These are phyloP conservation scores for Falco columbarius DNA, from an alignment of 2,797 vertebrate genomes.

Conservation along the genomic window DNA sequence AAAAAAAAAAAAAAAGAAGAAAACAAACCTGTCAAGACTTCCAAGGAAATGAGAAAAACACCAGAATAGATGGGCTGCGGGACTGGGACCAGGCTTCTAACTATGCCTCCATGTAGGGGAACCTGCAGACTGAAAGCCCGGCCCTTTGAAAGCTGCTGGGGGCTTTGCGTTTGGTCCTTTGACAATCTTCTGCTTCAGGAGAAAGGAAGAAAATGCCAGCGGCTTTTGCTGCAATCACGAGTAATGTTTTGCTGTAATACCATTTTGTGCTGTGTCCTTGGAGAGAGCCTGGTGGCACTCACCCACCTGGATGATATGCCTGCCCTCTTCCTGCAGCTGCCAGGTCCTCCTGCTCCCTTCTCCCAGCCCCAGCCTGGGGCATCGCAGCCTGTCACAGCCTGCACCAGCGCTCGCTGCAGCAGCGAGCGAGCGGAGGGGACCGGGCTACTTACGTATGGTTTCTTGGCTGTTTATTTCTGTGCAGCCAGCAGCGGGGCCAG, in stretches of 20 bases:
- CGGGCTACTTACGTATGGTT: neutral
- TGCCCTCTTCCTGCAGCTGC: neutral
- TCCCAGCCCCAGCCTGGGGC: neutral
- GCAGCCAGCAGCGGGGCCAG: neutral
- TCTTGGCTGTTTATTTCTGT: neutral
- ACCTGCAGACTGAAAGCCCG: neutral
- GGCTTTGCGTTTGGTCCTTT: neutral
- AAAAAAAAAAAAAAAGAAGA: neutral
- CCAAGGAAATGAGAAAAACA: slow-evolving; percentile 36
- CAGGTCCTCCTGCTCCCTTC: neutral
- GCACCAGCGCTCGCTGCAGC: neutral
- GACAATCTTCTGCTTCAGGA: neutral
- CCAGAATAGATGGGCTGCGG: neutral
- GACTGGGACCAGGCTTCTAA: neutral
- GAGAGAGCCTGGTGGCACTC: neutral
- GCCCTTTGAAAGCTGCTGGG: neutral
- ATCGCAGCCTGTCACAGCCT: neutral
- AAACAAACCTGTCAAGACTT: slow-evolving; percentile 16
- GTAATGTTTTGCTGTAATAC: neutral
- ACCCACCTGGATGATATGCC: neutral
- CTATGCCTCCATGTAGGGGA: neutral
- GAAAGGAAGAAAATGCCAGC: neutral
- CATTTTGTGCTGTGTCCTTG: neutral
- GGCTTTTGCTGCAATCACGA: neutral
- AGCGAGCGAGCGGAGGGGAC: neutral